Conservation (phyloP, 2,113 vertebrate genomes). For the Panurus biarmicus region DNA sequence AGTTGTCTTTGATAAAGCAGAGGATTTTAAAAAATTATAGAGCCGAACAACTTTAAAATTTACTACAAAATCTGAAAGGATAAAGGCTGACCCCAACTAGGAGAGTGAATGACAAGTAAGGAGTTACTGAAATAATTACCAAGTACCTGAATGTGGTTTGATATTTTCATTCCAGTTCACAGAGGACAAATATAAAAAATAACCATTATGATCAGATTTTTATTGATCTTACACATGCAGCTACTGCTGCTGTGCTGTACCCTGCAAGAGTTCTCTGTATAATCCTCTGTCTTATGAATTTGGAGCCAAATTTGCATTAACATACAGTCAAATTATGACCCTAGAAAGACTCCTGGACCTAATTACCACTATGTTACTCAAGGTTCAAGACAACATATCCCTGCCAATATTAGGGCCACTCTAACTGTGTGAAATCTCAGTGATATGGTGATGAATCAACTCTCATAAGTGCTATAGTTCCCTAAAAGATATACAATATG, state of each 20-base stretch:
- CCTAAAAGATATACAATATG: background rate
- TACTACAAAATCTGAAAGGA: background rate
- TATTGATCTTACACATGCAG: background rate
- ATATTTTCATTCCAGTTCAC: background rate
- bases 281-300: background rate
- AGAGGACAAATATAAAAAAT: background rate
- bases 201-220: background rate
- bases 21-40: background rate
- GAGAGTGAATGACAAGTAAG: background rate
- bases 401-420: background rate
- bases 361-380: background rate
- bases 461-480: background rate
- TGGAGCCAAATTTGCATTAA: background rate
- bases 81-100: background rate
- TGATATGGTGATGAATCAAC: background rate
- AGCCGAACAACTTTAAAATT: background rate
- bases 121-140: background rate
- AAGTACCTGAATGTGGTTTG: background rate
- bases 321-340: background rate
- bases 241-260: background rate
- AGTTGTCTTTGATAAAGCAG: background rate
- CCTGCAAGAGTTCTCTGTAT: background rate
- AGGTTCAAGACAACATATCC: background rate
- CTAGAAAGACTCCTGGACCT: background rate
- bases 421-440: background rate